Base-by-base conservation (phyloP, 2,113 vertebrate genomes). In the Antigone vipio region DNA sequence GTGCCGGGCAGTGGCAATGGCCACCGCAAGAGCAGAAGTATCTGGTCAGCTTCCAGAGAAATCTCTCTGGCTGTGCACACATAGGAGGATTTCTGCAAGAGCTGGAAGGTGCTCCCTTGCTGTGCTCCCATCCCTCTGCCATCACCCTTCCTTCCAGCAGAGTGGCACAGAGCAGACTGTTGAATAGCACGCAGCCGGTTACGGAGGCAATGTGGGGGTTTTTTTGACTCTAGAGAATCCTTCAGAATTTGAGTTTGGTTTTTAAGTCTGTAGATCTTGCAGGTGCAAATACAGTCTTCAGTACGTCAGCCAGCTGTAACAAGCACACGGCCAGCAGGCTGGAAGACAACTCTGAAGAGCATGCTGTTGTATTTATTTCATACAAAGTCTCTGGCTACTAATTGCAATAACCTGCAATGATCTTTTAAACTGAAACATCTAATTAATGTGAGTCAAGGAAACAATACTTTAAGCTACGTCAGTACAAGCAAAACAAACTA, bases 161-260 rank as follows among this genome's bases (percentile, higher is more conserved):
- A 22, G 29, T 79, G 38, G 21, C 52, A 88, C 42, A 62, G 22
- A 24, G 44, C 21, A 50, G 52, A 11, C 11, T 26, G 29, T 20
- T 59, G 47, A 64, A 83, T 17, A 50, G 32, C 26, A 58, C 22
- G 13, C 62, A 66, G 42, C 35, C 67, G 32, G 10, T 67, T 47
- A 52, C 0, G 0, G 27, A 85, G 21, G 18, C 20, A 60, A 27
- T 17, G 56, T 10, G 44, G 44, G 19, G 1, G 0, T 4, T 50
- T n/a, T 44, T 75, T 89, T 71, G 5, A 16, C 14, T 55, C 10
- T 27, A 72, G 29, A 72, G 38, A 66, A 81, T 72, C 10, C 44
- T 84, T 53, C 49, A 68, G 32, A 59, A 81, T 63, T 22, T 34
- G 22, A 52, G 35, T 72, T 91, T 77, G 55, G 1, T 47, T 85